Percentiles rank a stretch among this genome's conserved stretches.
These are phyloP conservation scores for Corythoichthys haematopterus DNA, from an alignment of 2,113 vertebrate species.

Conservation along the genomic window DNA sequence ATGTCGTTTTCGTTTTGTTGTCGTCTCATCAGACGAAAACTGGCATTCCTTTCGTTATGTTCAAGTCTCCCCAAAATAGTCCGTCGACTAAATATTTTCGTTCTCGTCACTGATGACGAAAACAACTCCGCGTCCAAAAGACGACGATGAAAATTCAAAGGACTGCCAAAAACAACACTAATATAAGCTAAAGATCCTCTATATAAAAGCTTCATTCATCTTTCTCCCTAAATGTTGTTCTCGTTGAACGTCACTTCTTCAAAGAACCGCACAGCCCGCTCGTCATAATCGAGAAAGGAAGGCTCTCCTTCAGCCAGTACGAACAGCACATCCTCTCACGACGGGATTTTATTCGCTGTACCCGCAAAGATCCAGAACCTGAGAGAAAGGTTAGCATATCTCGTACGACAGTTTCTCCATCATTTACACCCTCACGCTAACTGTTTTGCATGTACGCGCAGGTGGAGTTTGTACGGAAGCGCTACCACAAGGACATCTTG, in stretches of 20 bases:
- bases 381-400: constrained; percentile 78
- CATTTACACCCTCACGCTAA: neutral
- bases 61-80: no score
- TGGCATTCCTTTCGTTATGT: no score
- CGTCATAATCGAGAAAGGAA: constrained; percentile 83
- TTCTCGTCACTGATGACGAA: no score
- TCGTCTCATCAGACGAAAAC: no score
- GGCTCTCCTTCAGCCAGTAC: constrained; percentile 82
- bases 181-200: no score
- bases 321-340: constrained; percentile 80
- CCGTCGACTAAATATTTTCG: no score
- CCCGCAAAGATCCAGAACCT: constrained; percentile 76
- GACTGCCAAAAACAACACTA: no score
- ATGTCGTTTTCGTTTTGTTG: no score
- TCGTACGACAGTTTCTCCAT: neutral
- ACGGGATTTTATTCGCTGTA: constrained; percentile 78
- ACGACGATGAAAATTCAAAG: no score
- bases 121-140: no score
- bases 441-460: constrained; percentile 38
- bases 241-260: neutral
- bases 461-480: constrained; percentile 88
- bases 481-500: constrained; percentile 93
- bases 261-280: constrained; percentile 88
- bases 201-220: neutral
- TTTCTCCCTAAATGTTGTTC: neutral